These are phyloP conservation scores for Rhadina sibilatrix DNA, from an alignment of 2,113 vertebrate species.

Conservation along the genomic window DNA sequence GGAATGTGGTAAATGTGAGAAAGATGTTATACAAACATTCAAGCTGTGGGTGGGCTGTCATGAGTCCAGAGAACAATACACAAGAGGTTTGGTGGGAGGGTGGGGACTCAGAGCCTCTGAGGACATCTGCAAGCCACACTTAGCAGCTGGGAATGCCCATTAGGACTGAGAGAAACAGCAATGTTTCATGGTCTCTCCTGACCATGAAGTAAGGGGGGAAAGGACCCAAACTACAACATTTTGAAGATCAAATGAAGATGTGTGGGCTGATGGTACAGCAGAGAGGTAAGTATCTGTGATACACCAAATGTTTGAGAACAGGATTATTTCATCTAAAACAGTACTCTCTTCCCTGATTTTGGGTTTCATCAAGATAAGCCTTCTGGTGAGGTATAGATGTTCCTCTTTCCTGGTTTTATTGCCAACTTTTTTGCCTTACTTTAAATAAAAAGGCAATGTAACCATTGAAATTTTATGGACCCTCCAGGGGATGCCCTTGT, in stretches of 20 bases:
- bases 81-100: neutral
- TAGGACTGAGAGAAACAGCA: neutral
- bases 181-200: neutral
- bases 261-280: neutral
- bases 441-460: neutral
- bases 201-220: neutral
- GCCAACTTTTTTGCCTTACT: neutral
- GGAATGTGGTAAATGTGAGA: neutral
- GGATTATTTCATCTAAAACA: neutral
- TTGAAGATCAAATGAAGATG: neutral
- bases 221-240: neutral
- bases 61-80: neutral
- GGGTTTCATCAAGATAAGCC: neutral
- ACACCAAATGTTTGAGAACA: neutral
- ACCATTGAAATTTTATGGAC: neutral
- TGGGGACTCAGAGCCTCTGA: neutral
- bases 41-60: neutral
- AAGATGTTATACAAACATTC: neutral
- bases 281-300: neutral
- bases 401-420: neutral
- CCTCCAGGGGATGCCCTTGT: neutral
- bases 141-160: neutral
- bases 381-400: neutral
- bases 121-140: neutral
- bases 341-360: neutral